Evolutionary conservation across 2,797 vertebrate species (phyloP).

Genomic region (Perodicticus potto): DNA sequence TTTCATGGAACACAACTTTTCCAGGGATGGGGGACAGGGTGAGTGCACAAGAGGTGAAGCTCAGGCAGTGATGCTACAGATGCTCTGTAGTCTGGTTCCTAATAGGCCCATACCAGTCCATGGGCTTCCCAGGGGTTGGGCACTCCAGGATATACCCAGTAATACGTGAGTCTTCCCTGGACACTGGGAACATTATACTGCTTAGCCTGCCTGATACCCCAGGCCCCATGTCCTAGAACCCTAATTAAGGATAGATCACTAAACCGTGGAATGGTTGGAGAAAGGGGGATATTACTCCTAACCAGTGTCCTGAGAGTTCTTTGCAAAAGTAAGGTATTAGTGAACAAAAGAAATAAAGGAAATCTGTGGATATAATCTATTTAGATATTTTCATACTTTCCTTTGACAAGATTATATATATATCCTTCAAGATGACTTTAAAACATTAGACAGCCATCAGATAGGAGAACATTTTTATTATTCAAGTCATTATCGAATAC

Average conservation of each 20-base stretch:
- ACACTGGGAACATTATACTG: neutral
- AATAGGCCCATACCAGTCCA: too few species aligned
- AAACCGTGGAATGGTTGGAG: neutral
- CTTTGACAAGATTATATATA: neutral
- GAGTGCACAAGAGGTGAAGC: too few species aligned
- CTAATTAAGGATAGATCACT: neutral
- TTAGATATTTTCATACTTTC: conserved; percentile 42
- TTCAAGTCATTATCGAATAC: neutral
- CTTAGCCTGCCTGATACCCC: neutral
- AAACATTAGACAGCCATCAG: conserved; percentile 5
- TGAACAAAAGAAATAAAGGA: conserved; percentile 19
- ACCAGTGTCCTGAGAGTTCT: neutral
- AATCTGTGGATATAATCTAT: neutral
- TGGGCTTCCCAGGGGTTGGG: too few species aligned
- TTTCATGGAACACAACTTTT: too few species aligned
- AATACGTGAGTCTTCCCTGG: neutral
- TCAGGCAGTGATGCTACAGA: too few species aligned
- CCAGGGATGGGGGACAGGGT: too few species aligned
- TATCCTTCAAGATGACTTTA: neutral
- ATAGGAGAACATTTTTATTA: neutral
- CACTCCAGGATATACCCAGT: neutral
- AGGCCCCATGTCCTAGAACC: neutral
- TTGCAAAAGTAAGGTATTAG: neutral
- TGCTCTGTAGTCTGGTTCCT: too few species aligned
- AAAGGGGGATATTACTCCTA: neutral